Evolutionary conservation across 2,113 vertebrate genomes (phyloP).

Genomic region (Chaetodon auriga): DNA sequence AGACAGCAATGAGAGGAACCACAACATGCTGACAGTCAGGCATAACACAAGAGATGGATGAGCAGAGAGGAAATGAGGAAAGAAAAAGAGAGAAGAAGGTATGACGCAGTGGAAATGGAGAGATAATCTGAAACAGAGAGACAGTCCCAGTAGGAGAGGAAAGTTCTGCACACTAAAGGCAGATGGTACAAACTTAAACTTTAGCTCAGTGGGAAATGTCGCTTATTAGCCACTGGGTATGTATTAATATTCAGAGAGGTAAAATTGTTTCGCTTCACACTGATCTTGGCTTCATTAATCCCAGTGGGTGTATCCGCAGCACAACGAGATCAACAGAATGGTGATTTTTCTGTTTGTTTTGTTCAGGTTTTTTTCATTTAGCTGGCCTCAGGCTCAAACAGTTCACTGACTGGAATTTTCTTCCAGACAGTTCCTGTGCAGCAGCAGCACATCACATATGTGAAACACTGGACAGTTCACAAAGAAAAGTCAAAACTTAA

Average conservation of each 20-base stretch:
- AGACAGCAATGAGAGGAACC: conserved; percentile 41
- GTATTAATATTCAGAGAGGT: conserved; percentile 55
- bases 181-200: conserved; percentile 40
- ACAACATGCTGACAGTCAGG: conserved; percentile 58
- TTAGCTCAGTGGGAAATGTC: conserved; percentile 43
- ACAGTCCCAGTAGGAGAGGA: conserved; percentile 28
- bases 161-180: conserved; percentile 19
- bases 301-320: conserved; percentile 26
- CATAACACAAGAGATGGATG: conserved; percentile 59
- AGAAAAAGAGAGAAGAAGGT: conserved; percentile 32
- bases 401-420: neutral
- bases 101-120: conserved; percentile 50
- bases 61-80: conserved; percentile 39
- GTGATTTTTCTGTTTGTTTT: conserved; percentile 16
- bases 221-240: conserved; percentile 25
- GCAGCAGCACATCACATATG: neutral
- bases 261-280: conserved; percentile 59
- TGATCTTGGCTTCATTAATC: conserved; percentile 49
- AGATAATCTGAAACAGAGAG: conserved; percentile 50
- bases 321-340: conserved; percentile 1
- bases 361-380: conserved; percentile 1
- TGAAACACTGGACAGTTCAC: neutral
- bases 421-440: neutral
- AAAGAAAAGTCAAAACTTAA: neutral
- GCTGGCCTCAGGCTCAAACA: neutral